Conservation (phyloP, 2,113 vertebrate species). For the Psittacus erithacus region DNA sequence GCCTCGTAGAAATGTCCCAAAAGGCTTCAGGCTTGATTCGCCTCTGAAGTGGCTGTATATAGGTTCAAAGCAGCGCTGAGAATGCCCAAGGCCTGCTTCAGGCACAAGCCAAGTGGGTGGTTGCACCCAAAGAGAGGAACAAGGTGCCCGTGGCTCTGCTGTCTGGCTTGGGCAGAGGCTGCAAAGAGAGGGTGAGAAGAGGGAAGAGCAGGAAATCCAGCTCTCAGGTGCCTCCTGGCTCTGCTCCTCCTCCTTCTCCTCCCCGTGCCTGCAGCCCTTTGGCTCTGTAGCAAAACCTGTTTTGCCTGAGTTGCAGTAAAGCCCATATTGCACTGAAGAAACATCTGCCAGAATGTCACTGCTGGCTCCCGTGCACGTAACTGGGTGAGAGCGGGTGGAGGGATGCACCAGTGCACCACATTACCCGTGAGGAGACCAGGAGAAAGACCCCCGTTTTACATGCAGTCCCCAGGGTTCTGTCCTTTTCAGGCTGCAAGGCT, state of each 20-base stretch:
- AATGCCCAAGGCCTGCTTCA: not conserved
- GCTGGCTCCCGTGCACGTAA: accelerated
- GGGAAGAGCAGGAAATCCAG: not conserved
- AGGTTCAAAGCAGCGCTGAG: not conserved
- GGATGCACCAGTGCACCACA: not conserved
- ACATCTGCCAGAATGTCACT: not conserved
- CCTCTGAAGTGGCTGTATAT: not conserved
- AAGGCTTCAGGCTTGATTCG: not conserved
- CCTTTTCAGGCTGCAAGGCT: not conserved
- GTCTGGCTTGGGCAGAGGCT: not conserved
- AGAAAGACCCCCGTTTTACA: not conserved
- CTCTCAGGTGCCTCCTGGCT: constrained; percentile 19
- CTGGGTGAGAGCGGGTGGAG: not conserved
- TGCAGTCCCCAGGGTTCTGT: not conserved
- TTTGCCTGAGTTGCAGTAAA: not conserved
- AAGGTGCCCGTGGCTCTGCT: constrained; percentile 4
- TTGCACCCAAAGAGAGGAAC: constrained; percentile 13
- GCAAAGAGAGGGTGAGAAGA: not conserved
- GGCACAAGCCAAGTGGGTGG: constrained; percentile 1
- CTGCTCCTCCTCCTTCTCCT: constrained; percentile 62
- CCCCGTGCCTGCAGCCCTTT: constrained; percentile 21
- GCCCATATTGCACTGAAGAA: not conserved
- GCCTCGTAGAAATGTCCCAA: not conserved
- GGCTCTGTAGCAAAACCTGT: constrained; percentile 39
- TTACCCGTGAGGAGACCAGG: not conserved